phyloP scores from a whole-genome alignment of 2,888 invertebrate genomes.

The Ochropleura leucogaster region DNA sequence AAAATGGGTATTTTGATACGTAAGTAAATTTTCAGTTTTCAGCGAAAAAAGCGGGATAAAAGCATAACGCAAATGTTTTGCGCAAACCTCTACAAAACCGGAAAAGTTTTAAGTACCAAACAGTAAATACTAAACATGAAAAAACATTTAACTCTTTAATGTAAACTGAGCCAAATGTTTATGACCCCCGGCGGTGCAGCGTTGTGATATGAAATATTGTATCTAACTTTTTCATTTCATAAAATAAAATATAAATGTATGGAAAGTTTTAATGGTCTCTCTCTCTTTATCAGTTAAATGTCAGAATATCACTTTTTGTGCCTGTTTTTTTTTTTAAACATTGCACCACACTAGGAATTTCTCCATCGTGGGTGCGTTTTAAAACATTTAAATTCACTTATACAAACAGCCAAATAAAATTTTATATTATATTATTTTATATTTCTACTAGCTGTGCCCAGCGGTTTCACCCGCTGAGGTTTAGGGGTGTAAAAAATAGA shows the following conservation, averaged over 20 bases:
- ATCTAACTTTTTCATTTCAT: constrained; percentile 12
- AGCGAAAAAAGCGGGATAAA: not conserved
- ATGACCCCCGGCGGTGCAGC: not conserved
- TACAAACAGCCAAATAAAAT: too few relatives aligned
- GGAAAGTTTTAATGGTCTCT: not conserved
- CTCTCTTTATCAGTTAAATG: not conserved
- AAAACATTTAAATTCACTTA: too few relatives aligned
- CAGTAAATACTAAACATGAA: not conserved
- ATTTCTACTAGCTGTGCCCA: too few relatives aligned
- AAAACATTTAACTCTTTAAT: not conserved
- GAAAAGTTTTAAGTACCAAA: not conserved
- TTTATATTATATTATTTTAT: too few relatives aligned
- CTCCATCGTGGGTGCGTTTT: too few relatives aligned
- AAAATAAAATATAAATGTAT: not conserved
- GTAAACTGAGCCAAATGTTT: constrained; percentile 10
- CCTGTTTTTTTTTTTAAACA: too few relatives aligned
- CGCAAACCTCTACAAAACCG: not conserved
- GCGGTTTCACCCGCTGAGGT: too few relatives aligned
- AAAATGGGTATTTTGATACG: not conserved
- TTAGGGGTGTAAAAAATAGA: too few relatives aligned
- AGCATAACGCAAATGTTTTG: not conserved
- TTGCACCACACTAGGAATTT: too few relatives aligned
- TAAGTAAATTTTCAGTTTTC: constrained; percentile 4
- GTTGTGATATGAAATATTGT: constrained; percentile 19
- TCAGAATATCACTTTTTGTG: not conserved